A percentile compares a stretch with the other conserved stretches of the same genome.
phyloP scores from a whole-genome alignment of 2,797 vertebrate genomes.

The Semaprochilodus insignis region DNA sequence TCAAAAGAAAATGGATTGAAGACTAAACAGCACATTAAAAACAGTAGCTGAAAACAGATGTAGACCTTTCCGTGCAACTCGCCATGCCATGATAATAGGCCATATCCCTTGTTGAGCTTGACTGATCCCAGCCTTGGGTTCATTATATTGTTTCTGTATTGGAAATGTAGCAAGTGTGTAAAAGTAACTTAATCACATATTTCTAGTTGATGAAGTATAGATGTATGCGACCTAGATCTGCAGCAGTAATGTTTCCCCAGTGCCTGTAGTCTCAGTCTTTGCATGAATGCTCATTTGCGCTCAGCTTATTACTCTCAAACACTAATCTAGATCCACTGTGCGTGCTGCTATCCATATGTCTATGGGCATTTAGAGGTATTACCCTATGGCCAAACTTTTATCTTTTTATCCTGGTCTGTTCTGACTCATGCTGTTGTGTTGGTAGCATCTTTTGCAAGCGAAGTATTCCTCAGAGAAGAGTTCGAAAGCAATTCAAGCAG shows the following conservation, averaged over 20 bases:
- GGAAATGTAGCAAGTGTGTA: not conserved
- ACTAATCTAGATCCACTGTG: not conserved
- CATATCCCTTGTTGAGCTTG: not conserved
- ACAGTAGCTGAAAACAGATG: not conserved
- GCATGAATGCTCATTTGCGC: not conserved
- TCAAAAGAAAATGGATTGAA: slow-evolving; percentile 1
- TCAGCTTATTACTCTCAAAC: not conserved
- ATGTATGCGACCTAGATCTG: slow-evolving; percentile 24
- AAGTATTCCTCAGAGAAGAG: too few relatives aligned
- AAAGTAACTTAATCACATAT: not conserved
- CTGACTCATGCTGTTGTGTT: too few relatives aligned
- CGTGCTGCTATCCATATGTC: not conserved
- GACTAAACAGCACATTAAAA: not conserved
- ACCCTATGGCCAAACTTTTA: too few relatives aligned
- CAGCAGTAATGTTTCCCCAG: not conserved
- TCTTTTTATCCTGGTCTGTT: too few relatives aligned
- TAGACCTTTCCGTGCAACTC: not conserved
- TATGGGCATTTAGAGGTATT: not conserved
- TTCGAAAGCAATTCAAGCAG: too few relatives aligned
- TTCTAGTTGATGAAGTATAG: not conserved
- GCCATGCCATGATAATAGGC: too few relatives aligned
- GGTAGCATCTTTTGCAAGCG: too few relatives aligned
- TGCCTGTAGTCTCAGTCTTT: slow-evolving; percentile 3
- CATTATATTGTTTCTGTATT: not conserved
- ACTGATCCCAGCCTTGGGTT: not conserved